Conservation (phyloP, 2,797 vertebrate genomes). For the Neoniphon sammara region DNA sequence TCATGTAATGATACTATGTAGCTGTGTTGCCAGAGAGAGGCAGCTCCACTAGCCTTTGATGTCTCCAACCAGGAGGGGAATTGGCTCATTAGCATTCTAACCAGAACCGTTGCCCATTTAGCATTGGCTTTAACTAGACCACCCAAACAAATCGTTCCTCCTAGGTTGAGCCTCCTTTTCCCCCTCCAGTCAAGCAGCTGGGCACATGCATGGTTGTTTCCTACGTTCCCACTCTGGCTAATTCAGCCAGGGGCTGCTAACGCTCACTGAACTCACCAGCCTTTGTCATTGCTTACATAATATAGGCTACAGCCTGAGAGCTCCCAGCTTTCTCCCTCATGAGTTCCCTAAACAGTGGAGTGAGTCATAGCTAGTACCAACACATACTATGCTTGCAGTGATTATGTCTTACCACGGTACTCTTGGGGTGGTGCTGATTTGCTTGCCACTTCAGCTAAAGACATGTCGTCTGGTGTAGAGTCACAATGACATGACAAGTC, state of each 20-base stretch:
- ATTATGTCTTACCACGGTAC: constrained; percentile 26
- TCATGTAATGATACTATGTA: constrained; percentile 68
- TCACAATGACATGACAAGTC: constrained; percentile 6
- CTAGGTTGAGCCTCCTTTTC: constrained; percentile 55
- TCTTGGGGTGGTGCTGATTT: constrained; percentile 17
- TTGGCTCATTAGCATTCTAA: constrained; percentile 80
- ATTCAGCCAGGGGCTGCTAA: constrained; percentile 63
- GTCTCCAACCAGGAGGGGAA: constrained; percentile 76
- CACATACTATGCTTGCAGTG: constrained; percentile 50
- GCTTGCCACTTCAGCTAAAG: constrained; percentile 38
- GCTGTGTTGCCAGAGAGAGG: constrained; percentile 54
- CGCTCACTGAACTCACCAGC: constrained; percentile 49
- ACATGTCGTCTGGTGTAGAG: constrained; percentile 18
- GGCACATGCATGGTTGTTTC: constrained; percentile 51
- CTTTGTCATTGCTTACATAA: constrained; percentile 62
- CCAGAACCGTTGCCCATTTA: constrained; percentile 76
- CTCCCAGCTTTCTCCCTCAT: constrained; percentile 29
- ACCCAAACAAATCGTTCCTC: constrained; percentile 78
- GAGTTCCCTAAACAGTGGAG: constrained; percentile 53
- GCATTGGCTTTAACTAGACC: constrained; percentile 77
- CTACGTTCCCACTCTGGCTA: constrained; percentile 46
- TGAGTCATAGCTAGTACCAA: constrained; percentile 59
- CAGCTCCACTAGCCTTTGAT: constrained; percentile 74
- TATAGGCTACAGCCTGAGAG: constrained; percentile 14
- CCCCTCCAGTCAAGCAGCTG: constrained; percentile 52